Evolutionary conservation across 2,888 invertebrate genomes (phyloP), one percentile per base, ranked within the genome.

Genomic region (Erebia epiphron): DNA sequence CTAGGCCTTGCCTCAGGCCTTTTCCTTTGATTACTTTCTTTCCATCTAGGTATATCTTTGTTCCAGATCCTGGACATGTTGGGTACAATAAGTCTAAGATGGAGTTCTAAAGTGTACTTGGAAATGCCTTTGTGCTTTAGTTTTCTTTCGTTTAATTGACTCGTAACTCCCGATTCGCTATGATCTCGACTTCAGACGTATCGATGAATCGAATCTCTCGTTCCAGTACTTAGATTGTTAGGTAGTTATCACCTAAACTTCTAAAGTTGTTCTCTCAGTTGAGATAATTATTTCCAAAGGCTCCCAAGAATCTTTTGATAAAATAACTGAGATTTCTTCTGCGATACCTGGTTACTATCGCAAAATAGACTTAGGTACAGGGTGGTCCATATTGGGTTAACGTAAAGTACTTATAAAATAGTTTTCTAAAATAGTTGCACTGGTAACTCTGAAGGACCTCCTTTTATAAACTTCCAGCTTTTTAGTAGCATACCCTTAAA

Each of bases 51-150:
- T n/a, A n/a, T n/a, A 5, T 50, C 50, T 50, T 50, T 50, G 50
- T 50, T n/a, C 50, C 10, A 54, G 54, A 54, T 54, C 54, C 54
- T 54, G 16, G 9, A 2, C 16, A 18, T 16, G 54, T 8, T n/a
- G 2, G 50, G 14, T 50, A 50, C 50, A 50, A 18, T 21, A 57
- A 14, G 21, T 62, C 21, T 21, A 62, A 43, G 21, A 46, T 46
- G 2, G 14, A 21, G 46, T 49, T 62, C 13, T 18, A 18, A 49
- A 62, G 14, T 26, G 56, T 56, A 49, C 9, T n/a, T 62, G 62
- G 62, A 49, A 62, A 49, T 46, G 46, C 62, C 49, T 62, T 62
- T 62, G 62, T 21, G 49, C 49, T 49, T 61, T 62, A 49, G 62
- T 49, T 62, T 62, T n/a, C 49, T 49, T 49, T 49, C 62, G 21